Conservation (phyloP, 2,113 vertebrate species). For the Aleadryas rufinucha region DNA sequence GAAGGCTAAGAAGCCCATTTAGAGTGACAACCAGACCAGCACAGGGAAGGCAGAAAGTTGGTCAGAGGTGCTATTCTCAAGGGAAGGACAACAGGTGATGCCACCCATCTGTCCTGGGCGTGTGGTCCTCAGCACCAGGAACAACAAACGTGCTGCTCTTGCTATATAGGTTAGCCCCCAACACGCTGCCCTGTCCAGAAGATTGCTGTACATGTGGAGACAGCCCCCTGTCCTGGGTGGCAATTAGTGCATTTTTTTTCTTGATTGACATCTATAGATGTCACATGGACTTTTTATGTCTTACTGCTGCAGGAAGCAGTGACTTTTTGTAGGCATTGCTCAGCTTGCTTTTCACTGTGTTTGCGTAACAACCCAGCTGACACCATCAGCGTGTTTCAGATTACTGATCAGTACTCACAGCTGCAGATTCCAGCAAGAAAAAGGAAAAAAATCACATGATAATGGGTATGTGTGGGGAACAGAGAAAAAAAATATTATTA, state of each 20-base stretch:
- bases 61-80: neutral
- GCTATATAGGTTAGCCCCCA: accelerated
- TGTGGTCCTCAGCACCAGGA: accelerated
- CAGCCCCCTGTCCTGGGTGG: neutral
- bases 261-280: neutral
- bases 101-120: neutral
- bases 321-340: neutral
- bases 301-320: neutral
- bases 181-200: neutral
- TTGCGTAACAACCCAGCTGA: neutral
- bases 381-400: neutral
- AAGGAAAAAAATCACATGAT: neutral
- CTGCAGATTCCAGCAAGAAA: neutral
- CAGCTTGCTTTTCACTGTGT: neutral
- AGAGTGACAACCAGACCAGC: neutral
- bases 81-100: neutral
- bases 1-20: neutral
- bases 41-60: neutral
- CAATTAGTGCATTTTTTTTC: neutral
- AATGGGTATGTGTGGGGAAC: accelerated
- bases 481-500: neutral
- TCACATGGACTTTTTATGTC: neutral
- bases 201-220: neutral
- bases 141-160: accelerated
- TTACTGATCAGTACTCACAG: neutral